Evolutionary conservation across 2,113 vertebrate species (phyloP).

Genomic region (Vulpes vulpes): DNA sequence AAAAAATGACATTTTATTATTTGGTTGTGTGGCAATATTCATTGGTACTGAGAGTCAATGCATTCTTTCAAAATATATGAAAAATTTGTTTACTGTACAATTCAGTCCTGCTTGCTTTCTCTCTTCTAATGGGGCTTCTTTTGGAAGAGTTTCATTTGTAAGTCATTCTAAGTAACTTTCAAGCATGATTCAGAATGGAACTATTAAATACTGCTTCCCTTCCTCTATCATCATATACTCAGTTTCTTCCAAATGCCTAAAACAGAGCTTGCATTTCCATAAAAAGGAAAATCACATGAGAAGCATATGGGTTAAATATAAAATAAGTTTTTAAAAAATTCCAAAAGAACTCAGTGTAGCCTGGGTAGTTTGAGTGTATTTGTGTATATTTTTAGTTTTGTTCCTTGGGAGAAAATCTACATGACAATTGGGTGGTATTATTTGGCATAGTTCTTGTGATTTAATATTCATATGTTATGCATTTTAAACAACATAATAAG

Average conservation of each 20-base stretch:
- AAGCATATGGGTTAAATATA: constrained; percentile 73
- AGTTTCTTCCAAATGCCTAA: constrained; percentile 56
- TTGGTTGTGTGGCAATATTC: background rate
- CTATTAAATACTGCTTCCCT: constrained; percentile 55
- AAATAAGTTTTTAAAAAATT: constrained; percentile 65
- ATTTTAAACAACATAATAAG: constrained; percentile 55
- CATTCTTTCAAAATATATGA: constrained; percentile 35
- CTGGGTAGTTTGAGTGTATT: constrained; percentile 62
- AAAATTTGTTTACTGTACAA: background rate
- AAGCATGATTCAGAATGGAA: constrained; percentile 72
- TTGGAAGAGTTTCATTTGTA: background rate
- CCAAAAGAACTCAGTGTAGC: constrained; percentile 44
- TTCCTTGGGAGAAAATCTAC: constrained; percentile 63
- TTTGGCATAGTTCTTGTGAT: constrained; percentile 57
- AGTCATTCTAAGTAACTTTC: constrained; percentile 35
- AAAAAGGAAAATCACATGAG: constrained; percentile 69
- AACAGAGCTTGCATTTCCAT: constrained; percentile 59
- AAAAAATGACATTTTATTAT: constrained; percentile 2
- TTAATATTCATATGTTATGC: constrained; percentile 57
- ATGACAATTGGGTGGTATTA: constrained; percentile 66
- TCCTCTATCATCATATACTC: constrained; percentile 38
- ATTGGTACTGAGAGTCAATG: background rate
- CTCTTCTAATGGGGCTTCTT: background rate
- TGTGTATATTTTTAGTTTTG: constrained; percentile 75
- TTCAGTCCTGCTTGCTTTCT: background rate